Evolutionary conservation across 2,113 vertebrate species (phyloP), one percentile per base, ranked within the genome.

Genomic region (Caranx melampygus): DNA sequence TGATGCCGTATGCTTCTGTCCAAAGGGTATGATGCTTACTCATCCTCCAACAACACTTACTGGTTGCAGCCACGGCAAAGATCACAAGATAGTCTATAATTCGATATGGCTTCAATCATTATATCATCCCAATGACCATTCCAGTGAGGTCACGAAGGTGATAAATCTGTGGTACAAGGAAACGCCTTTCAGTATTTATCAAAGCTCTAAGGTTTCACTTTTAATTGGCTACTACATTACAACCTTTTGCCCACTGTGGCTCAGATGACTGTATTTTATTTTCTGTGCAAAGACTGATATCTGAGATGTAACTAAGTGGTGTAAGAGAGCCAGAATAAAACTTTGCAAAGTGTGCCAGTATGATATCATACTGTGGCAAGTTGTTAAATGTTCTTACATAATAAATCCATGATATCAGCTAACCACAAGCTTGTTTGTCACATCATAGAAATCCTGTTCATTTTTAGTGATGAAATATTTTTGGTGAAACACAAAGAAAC

Each of bases 1-100:
- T 79, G 84, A 89, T 83, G 79, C 71, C 31, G 26, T 3, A 6
- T 57, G 75, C 75, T 65, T 79, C 87, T 87, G 82, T 85, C 7
- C 76, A 65, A 49, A 82, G 49, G 61, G 67, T 35, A 54, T 75
- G 79, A 83, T 65, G 73, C 79, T 84, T 72, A 64, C 73, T 90
- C 84, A 79, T 78, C 68, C 11, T 67, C 82, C 58, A 80, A 63
- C 78, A 35, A 55, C 74, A 79, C 72, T 47, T 55, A 73, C 54
- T 78, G 63, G 80, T 60, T 74, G 74, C 47, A 78, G 68, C 18
- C 35, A 15, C 67, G 63, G 45, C 54, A 67, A 40, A 66, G 79
- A 87, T 88, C 84, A 88, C 69, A 83, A 73, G 69, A 35, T 72
- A 57, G 49, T 63, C 52, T 78, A 21, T 35, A 74, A 85, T 72